Base-by-base conservation (phyloP, 23 tunicate genomes). In the Halocynthia roretzi region DNA sequence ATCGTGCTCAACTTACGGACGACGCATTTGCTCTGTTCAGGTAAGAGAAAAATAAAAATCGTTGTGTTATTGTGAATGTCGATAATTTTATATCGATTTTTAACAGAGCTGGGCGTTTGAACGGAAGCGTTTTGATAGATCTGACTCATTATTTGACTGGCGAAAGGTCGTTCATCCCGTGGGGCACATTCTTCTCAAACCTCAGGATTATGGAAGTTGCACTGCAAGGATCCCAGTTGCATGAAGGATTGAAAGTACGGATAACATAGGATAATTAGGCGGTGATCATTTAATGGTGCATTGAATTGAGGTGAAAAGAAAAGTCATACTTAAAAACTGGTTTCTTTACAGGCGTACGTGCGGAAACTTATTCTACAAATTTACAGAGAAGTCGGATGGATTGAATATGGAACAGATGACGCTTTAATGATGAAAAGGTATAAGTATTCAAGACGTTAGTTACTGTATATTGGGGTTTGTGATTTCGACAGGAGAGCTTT, bases 1-100 rank as follows among this genome's bases (percentile, higher is more conserved):
- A 83, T 67, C 51, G 95, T 51, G 95, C 95, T 6, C 88, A 83
- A 54, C 62, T 89, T 9, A 66, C 83, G 6, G 88, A 89, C 52
- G 95, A 89, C 55, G 74, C 72, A 6, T 89, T 89, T 58, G 86
- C 82, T 15, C 10, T 87, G 20, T 61, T 83, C 58, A 87, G 80
- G 93, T 87, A 19, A 6, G 76, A 31, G 44, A 31, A 31, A 31
- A 31, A 31, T 31, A 31, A 31, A 31, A 4, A 31, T 31, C 4
- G 44, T 31, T 31, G 44, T 15, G n/a, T n/a, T 14, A 14, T 58
- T 58, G 17, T 58, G 15, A n/a, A 15, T 58, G 63, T 58, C n/a
- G 63, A n/a, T n/a, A 58, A 58, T 14, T 14, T 58, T 58, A 2
- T 50, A 2, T 1, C 4, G 49, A 2, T 17, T n/a, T 58, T 58